phyloP scores from a whole-genome alignment of 2,888 invertebrate genomes.

The Ferrisia virgata region DNA sequence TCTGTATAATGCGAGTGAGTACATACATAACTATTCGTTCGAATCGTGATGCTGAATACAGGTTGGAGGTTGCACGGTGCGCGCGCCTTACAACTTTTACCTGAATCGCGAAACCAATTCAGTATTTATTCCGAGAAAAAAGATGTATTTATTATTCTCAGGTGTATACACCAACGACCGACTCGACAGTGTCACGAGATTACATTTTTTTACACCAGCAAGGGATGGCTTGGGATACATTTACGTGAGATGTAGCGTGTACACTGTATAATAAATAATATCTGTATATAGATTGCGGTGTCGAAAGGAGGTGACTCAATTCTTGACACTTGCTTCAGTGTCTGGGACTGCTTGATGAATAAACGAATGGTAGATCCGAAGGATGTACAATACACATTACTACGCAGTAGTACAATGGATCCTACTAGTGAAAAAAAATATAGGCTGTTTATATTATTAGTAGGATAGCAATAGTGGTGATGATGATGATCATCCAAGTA shows the following conservation, averaged over 20 bases:
- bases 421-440: too few species aligned
- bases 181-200: background rate
- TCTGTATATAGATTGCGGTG: too few species aligned
- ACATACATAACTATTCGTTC: background rate
- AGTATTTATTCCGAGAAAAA: background rate
- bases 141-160: background rate
- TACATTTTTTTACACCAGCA: background rate
- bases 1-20: too few species aligned
- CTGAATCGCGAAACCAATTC: slow-evolving; percentile 8
- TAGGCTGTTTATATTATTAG: too few species aligned
- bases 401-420: too few species aligned
- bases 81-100: background rate
- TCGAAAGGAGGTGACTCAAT: too few species aligned
- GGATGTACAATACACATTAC: too few species aligned
- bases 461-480: background rate
- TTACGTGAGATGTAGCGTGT: too few species aligned
- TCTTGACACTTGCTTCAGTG: too few species aligned
- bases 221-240: background rate
- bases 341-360: too few species aligned
- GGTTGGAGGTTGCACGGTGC: slow-evolving; percentile 29
- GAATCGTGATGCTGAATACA: background rate
- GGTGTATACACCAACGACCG: background rate
- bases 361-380: too few species aligned
- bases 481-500: background rate
- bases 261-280: too few species aligned